Evolutionary conservation across 1,140 invertebrate species (phyloP).

Genomic region (Platyscapa corneri): DNA sequence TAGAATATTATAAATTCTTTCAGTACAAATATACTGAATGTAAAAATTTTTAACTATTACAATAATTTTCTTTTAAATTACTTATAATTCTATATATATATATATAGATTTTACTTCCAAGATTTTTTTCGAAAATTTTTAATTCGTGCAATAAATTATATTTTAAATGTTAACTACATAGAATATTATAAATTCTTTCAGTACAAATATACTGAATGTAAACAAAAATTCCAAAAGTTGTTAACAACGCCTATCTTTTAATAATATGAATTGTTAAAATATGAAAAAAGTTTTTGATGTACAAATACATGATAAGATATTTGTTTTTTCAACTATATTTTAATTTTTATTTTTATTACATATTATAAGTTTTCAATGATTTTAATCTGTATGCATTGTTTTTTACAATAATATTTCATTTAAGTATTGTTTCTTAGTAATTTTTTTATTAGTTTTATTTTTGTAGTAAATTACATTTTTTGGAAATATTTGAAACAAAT

Average conservation of each 20-base stretch:
- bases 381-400: no score
- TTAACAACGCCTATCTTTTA: background rate
- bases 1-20: no score
- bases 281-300: background rate
- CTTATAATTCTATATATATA: no score
- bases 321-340: background rate
- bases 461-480: background rate
- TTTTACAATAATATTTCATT: no score
- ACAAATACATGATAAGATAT: background rate
- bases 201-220: background rate
- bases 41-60: no score
- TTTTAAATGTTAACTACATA: background rate
- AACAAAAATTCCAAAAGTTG: background rate
- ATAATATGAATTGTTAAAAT: background rate
- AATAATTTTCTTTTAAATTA: no score
- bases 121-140: no score
- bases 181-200: background rate
- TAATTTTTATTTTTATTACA: background rate
- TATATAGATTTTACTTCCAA: no score
- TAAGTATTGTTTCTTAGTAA: no score
- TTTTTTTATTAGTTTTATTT: no score
- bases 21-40: no score
- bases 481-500: background rate
- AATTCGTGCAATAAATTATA: background rate
- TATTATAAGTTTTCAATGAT: no score